Evolutionary conservation across 53 echinoderm and acorn worm species (phyloP).

Genomic region (Echinometra lucunter): DNA sequence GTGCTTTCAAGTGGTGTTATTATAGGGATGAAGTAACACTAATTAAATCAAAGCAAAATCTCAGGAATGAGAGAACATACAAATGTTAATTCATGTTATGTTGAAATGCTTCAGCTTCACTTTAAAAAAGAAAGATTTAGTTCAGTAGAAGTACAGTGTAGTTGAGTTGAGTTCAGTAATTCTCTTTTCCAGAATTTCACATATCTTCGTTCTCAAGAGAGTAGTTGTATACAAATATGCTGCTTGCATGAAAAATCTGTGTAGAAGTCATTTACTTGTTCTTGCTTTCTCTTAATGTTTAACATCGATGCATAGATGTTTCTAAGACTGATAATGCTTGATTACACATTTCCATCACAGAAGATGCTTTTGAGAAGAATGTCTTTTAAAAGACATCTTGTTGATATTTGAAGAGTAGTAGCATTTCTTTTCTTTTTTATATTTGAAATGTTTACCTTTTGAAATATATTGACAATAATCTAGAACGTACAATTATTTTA

Average conservation of each 20-base stretch:
- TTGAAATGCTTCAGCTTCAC: background rate
- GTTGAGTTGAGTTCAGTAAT: no score
- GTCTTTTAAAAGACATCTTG: background rate
- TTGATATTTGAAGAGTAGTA: background rate
- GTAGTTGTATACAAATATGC: background rate
- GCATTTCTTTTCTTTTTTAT: background rate
- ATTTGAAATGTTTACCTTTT: background rate
- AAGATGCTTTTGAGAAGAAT: background rate
- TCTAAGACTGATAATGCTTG: background rate
- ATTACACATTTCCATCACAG: background rate
- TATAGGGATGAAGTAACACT: background rate
- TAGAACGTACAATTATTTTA: no score
- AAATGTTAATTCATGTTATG: background rate
- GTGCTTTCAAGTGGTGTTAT: background rate
- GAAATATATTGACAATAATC: background rate
- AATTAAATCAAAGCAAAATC: background rate
- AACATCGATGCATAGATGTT: background rate
- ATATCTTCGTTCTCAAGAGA: background rate
- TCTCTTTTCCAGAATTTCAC: background rate
- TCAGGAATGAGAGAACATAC: background rate
- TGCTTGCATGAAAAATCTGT: constrained; percentile 15
- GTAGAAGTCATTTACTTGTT: background rate
- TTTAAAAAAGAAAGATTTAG: background rate
- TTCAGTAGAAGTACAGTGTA: background rate
- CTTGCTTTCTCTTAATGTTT: background rate